Evolutionary conservation across 1,140 invertebrate species (phyloP).

Genomic region (Drosophila bocqueti): DNA sequence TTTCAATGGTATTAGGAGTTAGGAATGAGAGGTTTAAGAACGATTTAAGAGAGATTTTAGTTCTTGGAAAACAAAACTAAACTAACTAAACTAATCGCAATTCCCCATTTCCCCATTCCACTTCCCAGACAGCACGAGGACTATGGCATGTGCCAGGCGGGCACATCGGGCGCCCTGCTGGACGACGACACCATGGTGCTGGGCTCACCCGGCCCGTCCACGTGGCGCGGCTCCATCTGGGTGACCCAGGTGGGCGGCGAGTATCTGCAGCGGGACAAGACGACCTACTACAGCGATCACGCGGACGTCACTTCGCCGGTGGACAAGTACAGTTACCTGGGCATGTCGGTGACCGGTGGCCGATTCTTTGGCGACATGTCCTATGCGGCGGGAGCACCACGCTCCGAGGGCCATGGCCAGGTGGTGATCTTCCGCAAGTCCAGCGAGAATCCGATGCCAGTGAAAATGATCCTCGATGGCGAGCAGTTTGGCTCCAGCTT

Average conservation of each 20-base stretch:
- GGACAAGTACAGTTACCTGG: slow-evolving; percentile 94
- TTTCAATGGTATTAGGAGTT: no score
- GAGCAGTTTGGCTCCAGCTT: slow-evolving; percentile 95
- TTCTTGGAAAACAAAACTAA: no score
- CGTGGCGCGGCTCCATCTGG: slow-evolving; percentile 95
- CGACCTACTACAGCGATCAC: slow-evolving; percentile 91
- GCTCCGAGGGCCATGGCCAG: slow-evolving; percentile 93
- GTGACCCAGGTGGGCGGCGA: slow-evolving; percentile 91
- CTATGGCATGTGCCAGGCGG: slow-evolving; percentile 96
- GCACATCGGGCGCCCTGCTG: slow-evolving; percentile 92
- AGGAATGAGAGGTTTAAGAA: no score
- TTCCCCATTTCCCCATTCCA: neutral
- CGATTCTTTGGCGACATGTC: slow-evolving; percentile 90
- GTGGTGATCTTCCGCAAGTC: slow-evolving; percentile 92
- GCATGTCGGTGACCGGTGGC: slow-evolving; percentile 94
- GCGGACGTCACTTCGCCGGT: slow-evolving; percentile 89
- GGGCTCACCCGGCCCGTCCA: slow-evolving; percentile 94
- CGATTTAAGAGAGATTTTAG: neutral
- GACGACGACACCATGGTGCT: slow-evolving; percentile 93
- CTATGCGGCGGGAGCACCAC: slow-evolving; percentile 94
- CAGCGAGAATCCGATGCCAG: slow-evolving; percentile 87
- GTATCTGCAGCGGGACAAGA: slow-evolving; percentile 91
- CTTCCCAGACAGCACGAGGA: slow-evolving; percentile 88
- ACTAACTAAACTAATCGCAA: neutral
- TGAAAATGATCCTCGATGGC: slow-evolving; percentile 89